Base-by-base conservation (phyloP, 2,113 vertebrate genomes). In the Ifrita kowaldi region DNA sequence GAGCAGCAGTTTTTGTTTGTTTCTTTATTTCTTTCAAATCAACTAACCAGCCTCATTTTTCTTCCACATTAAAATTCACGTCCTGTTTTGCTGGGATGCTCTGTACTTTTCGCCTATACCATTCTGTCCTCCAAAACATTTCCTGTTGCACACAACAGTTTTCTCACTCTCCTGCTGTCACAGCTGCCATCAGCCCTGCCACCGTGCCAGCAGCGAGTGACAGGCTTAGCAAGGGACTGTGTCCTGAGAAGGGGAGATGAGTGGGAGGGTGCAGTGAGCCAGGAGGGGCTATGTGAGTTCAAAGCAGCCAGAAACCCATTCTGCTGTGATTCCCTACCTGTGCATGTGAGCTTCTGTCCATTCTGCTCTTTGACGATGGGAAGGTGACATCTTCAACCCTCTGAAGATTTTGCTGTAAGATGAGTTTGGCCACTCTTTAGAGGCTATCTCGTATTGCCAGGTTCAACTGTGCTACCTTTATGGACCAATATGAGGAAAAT, bases 11-110 rank as follows among this genome's bases (percentile, higher is more conserved):
- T 78, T 81, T 56, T 89, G 53, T 89, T 79, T 92, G 16, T 67
- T 87, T 84, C 2, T 53, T 57, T 52, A 2, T 37, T 79, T 90
- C 47, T 95, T 92, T 95, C 63, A 76, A n/a, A 85, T 42, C 50
- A 59, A 33, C 35, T 32, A 46, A 65, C 24, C 21, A 76, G 46
- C 49, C 62, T 77, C 17, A 15, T 80, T 96, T 85, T 42, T 84
- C 65, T 84, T 94, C 60, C 62, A 27, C 74, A 53, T 94, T 84
- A 62, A 70, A 74, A 95, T 92, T 89, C 80, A 50, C 23, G 33
- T 47, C 50, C 50, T 77, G 49, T 80, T 91, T 85, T 65, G 37
- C 46, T 76, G 84, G 57, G 62, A 75, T 87, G 44, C 84, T 91
- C 53, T 62, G 30, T 52, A 59, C 39, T 92, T 95, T 95, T 81